These are phyloP conservation scores for Cryptocephalus moraei DNA, from an alignment of 2,888 invertebrate species.

Conservation along the genomic window DNA sequence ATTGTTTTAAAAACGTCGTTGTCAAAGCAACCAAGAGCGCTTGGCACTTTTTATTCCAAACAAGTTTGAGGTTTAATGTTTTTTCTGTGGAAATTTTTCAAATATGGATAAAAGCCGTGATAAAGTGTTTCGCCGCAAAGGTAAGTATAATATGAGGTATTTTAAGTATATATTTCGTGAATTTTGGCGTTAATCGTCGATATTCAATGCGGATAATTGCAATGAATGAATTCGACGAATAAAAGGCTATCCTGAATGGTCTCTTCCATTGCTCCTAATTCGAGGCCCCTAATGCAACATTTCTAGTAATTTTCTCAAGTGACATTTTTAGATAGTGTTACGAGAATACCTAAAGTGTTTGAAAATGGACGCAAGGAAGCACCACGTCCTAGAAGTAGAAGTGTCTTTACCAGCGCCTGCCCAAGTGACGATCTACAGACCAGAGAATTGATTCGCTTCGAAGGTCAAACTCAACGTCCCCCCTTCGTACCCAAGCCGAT, in stretches of 20 bases:
- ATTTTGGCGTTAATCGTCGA: no score
- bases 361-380: conserved; percentile 31
- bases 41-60: conserved; percentile 15
- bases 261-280: background rate
- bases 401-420: conserved; percentile 56
- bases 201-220: no score
- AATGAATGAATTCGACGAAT: no score
- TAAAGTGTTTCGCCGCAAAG: conserved; percentile 36
- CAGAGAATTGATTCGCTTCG: conserved; percentile 44
- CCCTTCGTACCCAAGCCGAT: conserved; percentile 43
- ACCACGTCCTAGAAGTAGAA: conserved; percentile 51
- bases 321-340: conserved; percentile 32
- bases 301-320: conserved; percentile 13
- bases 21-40: background rate
- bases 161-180: no score
- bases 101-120: conserved; percentile 27
- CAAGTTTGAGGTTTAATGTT: conserved; percentile 20
- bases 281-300: background rate
- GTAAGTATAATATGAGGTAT: conserved; percentile 18
- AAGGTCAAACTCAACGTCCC: conserved; percentile 45
- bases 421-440: conserved; percentile 45
- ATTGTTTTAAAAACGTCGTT: background rate
- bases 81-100: conserved; percentile 22
- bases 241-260: background rate
- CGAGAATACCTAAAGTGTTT: conserved; percentile 29